A percentile compares a stretch with the other conserved stretches of the same genome.
phyloP scores from a whole-genome alignment of 1,140 invertebrate species.

The Heliothis subflexa region DNA sequence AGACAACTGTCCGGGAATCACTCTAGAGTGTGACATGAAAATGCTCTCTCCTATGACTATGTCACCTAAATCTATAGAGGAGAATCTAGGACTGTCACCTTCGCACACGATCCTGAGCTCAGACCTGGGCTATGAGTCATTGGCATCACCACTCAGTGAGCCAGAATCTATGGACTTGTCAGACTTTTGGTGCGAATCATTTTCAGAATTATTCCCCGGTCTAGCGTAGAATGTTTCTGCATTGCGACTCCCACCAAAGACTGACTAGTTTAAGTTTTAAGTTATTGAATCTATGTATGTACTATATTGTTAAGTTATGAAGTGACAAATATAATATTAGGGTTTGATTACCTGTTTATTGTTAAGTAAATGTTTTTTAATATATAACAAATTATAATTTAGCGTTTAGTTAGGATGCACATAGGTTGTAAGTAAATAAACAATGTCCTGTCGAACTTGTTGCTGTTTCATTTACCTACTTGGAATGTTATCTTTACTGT shows the following conservation, averaged over 20 bases:
- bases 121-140: constrained; percentile 88
- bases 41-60: constrained; percentile 80
- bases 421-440: constrained; percentile 39
- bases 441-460: constrained; percentile 33
- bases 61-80: constrained; percentile 79
- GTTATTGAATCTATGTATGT: constrained; percentile 48
- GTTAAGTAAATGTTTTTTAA: constrained; percentile 41
- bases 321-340: constrained; percentile 42
- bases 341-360: constrained; percentile 40
- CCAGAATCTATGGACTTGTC: constrained; percentile 80
- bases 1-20: constrained; percentile 74
- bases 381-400: constrained; percentile 35
- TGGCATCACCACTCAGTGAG: constrained; percentile 86
- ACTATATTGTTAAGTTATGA: constrained; percentile 47
- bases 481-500: no score
- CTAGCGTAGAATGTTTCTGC: constrained; percentile 82
- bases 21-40: constrained; percentile 81
- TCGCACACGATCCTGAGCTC: constrained; percentile 80
- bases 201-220: constrained; percentile 88
- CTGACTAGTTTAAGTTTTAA: constrained; percentile 77
- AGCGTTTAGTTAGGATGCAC: constrained; percentile 45
- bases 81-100: constrained; percentile 75
- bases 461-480: constrained; percentile 33
- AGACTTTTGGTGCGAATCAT: constrained; percentile 88
- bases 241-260: constrained; percentile 75